Conservation (phyloP, 2,888 invertebrate species). For the Lymantria dispar region DNA sequence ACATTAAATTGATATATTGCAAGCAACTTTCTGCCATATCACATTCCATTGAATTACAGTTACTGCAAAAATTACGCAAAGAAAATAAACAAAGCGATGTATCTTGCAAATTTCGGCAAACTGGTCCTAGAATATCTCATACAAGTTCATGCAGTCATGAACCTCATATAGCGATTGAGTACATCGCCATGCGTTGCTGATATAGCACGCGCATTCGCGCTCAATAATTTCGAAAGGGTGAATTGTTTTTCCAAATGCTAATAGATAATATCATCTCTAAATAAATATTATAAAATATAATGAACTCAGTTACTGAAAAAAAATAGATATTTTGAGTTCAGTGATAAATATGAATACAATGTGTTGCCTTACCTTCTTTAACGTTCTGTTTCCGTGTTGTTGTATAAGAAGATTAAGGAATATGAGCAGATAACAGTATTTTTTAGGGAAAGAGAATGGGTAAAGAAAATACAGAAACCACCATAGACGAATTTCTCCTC, state of each 20-base stretch:
- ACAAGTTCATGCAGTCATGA: slow-evolving; percentile 21
- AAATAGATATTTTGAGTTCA: no score
- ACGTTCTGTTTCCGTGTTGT: no score
- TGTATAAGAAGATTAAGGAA: no score
- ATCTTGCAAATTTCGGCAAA: slow-evolving; percentile 1
- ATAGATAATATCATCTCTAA: background rate
- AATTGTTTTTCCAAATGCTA: background rate
- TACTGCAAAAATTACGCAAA: background rate
- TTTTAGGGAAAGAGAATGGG: no score
- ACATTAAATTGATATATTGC: background rate
- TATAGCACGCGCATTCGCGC: slow-evolving; percentile 39
- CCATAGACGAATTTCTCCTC: no score
- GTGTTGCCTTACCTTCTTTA: no score
- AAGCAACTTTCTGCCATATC: background rate
- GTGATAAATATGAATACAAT: no score
- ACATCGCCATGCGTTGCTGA: slow-evolving; percentile 38
- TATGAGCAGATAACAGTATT: no score
- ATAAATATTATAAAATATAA: no score
- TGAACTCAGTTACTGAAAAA: no score
- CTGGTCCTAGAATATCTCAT: background rate
- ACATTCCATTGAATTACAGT: background rate
- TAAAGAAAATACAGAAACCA: no score
- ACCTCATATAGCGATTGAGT: slow-evolving; percentile 29
- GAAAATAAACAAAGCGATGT: background rate
- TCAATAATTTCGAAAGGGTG: slow-evolving; percentile 26